Conservation (phyloP, 2,888 invertebrate species). For the Polydrusus cervinus region DNA sequence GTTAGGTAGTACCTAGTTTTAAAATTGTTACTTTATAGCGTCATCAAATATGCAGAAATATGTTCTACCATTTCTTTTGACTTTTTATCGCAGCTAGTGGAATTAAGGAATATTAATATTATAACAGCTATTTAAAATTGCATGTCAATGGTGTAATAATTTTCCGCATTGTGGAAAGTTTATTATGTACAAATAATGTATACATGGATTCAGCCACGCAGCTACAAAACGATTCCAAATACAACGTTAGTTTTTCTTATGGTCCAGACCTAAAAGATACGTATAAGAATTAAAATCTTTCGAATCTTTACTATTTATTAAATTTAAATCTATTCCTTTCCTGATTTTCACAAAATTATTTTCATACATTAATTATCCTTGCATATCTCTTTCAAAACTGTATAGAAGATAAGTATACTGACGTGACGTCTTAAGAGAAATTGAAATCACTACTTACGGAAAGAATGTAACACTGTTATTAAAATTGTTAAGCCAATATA, state of each 20-base stretch:
- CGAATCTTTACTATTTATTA: background rate
- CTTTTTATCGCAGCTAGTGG: slow-evolving; percentile 40
- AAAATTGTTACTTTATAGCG: slow-evolving; percentile 28
- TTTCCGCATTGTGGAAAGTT: slow-evolving; percentile 19
- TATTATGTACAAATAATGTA: slow-evolving; percentile 38
- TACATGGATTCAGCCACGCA: slow-evolving; percentile 17
- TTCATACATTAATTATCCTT: background rate
- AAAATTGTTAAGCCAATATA: slow-evolving; percentile 54
- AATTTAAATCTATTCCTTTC: background rate
- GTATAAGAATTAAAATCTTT: background rate
- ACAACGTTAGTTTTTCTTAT: slow-evolving; percentile 18
- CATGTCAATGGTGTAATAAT: slow-evolving; percentile 23
- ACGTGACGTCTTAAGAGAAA: slow-evolving; percentile 33
- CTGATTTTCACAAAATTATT: too few relatives aligned
- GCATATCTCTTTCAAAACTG: too few relatives aligned
- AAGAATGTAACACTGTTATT: slow-evolving; percentile 34
- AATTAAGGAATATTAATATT: slow-evolving; percentile 2
- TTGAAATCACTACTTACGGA: slow-evolving; percentile 6
- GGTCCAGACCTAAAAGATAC: slow-evolving; percentile 31
- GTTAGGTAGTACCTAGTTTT: too few relatives aligned
- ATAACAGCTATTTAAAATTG: slow-evolving; percentile 18
- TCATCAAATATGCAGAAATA: slow-evolving; percentile 33
- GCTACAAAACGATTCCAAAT: slow-evolving; percentile 34
- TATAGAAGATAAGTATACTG: slow-evolving; percentile 7
- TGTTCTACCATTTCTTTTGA: slow-evolving; percentile 27